These are phyloP conservation scores for Toxotes chatareus DNA, from an alignment of 2,113 vertebrate genomes.

Conservation along the genomic window DNA sequence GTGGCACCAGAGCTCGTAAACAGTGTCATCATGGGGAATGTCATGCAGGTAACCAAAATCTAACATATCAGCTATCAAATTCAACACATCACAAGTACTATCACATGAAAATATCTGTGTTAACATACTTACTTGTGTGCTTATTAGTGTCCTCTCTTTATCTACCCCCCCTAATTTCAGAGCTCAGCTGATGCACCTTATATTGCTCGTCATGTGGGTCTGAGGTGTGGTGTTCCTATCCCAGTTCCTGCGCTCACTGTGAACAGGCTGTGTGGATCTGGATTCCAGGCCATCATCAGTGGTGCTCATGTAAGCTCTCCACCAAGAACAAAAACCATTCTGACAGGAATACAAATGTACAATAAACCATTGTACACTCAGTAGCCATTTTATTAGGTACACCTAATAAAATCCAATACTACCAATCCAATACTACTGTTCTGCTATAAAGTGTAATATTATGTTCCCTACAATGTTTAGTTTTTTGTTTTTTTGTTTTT, in stretches of 20 bases:
- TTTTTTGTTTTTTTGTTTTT: background rate
- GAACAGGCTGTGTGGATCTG: slow-evolving; percentile 96
- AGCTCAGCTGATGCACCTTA: slow-evolving; percentile 89
- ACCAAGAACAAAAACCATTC: background rate
- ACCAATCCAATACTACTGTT: too few species aligned
- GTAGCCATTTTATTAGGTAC: background rate
- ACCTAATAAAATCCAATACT: too few species aligned
- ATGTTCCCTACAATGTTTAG: background rate
- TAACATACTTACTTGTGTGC: background rate
- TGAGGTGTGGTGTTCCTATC: slow-evolving; percentile 89
- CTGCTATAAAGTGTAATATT: background rate
- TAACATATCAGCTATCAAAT: background rate
- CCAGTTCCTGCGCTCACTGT: slow-evolving; percentile 90
- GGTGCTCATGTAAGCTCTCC: slow-evolving; percentile 89
- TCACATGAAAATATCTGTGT: background rate
- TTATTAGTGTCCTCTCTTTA: background rate
- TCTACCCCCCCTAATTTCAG: slow-evolving; percentile 72
- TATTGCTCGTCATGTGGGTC: slow-evolving; percentile 92
- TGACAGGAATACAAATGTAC: background rate
- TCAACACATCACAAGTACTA: background rate
- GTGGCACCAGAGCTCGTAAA: slow-evolving; percentile 90
- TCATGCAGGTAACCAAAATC: slow-evolving; percentile 88
- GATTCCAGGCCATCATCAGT: slow-evolving; percentile 94
- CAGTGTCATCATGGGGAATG: slow-evolving; percentile 93
- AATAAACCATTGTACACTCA: background rate